Evolutionary conservation across 2,797 vertebrate genomes (phyloP).

Genomic region (Triplophysa bombifrons): DNA sequence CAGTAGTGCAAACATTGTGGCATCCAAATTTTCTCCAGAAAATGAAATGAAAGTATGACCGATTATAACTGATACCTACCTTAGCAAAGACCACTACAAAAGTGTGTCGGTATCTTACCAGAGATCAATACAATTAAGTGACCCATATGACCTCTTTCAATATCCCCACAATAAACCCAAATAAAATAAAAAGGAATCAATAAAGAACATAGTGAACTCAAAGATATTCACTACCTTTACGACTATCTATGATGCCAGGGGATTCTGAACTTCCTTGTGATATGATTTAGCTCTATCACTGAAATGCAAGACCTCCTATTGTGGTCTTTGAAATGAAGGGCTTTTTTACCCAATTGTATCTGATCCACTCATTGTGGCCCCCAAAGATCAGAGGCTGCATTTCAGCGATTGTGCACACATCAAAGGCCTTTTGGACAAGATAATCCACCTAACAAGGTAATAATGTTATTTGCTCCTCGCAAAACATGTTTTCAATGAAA

Average conservation of each 20-base stretch:
- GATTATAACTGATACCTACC: not conserved
- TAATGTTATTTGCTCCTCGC: constrained; percentile 64
- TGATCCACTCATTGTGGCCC: constrained; percentile 60
- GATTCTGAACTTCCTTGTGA: constrained; percentile 42
- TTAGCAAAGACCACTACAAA: not conserved
- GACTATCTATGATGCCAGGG: constrained; percentile 39
- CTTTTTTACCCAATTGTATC: constrained; percentile 62
- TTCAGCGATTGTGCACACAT: constrained; percentile 62
- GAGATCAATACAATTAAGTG: constrained; percentile 16
- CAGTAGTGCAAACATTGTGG: not conserved
- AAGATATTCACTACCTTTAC: not conserved
- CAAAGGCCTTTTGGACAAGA: constrained; percentile 64
- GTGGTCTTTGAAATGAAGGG: constrained; percentile 62
- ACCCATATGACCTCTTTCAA: not conserved
- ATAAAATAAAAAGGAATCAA: constrained; percentile 37
- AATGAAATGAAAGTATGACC: not conserved
- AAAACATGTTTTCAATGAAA: constrained; percentile 67
- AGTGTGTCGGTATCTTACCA: not conserved
- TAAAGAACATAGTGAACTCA: constrained; percentile 14
- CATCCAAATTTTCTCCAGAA: not conserved
- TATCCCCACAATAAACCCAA: not conserved
- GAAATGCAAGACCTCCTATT: constrained; percentile 57
- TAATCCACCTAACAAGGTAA: constrained; percentile 65
- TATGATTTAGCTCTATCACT: constrained; percentile 56
- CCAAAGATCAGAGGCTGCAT: constrained; percentile 61